A percentile compares a stretch with the other conserved stretches of the same genome.
phyloP scores from a whole-genome alignment of 2,888 invertebrate species.

The Nemapogon koenigi region DNA sequence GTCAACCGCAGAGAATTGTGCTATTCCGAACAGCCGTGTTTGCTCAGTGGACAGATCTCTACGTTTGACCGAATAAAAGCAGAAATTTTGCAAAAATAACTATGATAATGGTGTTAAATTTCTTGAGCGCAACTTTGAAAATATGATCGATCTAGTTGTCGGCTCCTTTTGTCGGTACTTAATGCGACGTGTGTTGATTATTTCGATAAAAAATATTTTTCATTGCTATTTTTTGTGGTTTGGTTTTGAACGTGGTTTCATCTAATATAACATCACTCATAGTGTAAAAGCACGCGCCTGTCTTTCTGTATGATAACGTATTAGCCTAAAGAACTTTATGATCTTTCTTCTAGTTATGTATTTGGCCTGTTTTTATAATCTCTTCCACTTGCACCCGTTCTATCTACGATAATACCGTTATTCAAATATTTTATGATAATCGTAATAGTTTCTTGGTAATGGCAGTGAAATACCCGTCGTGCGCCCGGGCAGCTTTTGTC shows the following conservation, averaged over 20 bases:
- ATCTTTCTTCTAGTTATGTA: too few relatives aligned
- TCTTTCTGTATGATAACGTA: too few relatives aligned
- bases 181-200: not conserved
- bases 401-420: too few relatives aligned
- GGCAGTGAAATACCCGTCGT: not conserved
- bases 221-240: too few relatives aligned
- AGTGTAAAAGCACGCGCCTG: too few relatives aligned
- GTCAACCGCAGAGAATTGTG: slow-evolving; percentile 53
- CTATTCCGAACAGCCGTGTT: slow-evolving; percentile 41
- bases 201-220: too few relatives aligned
- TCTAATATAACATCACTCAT: too few relatives aligned
- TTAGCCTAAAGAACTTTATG: too few relatives aligned
- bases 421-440: too few relatives aligned
- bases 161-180: slow-evolving; percentile 12
- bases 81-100: slow-evolving; percentile 36
- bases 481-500: slow-evolving; percentile 24
- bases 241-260: too few relatives aligned
- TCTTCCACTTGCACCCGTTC: too few relatives aligned
- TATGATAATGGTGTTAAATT: slow-evolving; percentile 57
- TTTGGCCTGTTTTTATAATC: too few relatives aligned
- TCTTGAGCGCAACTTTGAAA: slow-evolving; percentile 40
- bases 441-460: not conserved
- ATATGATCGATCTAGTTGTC: slow-evolving; percentile 54
- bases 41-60: slow-evolving; percentile 43
- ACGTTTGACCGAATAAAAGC: slow-evolving; percentile 41